Base-by-base conservation (phyloP, 1,140 invertebrate genomes). In the Drepana arcuata region DNA sequence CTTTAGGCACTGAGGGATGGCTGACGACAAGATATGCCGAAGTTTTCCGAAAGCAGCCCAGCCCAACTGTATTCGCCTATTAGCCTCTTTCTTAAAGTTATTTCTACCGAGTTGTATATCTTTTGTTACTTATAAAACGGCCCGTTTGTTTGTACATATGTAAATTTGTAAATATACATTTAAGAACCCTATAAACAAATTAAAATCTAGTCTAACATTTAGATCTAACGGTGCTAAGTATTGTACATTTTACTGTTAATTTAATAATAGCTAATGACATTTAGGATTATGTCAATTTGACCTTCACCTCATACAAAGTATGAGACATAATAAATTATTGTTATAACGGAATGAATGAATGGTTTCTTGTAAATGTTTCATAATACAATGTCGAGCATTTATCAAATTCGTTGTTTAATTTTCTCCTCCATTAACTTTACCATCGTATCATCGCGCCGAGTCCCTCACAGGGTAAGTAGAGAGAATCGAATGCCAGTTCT, bases 361-460 rank as follows among this genome's bases (percentile, higher is more conserved):
- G 69, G 68, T 71, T 80, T 80, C 73, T 73, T 78, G 75, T 80
- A 71, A 81, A 81, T 78, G 75, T 81, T 81, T 81, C 71, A 54
- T 70, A 75, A 74, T 78, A 81, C 47, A 81, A 72, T 75, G 71
- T 81, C 73, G 60, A 78, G 69, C 67, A 75, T 81, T 81, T 69
- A 70, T 68, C 55, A 59, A 56, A 42, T 29, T 33, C 36, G 24
- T 48, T 43, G 52, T 74, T 80, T 73, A 48, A 69, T 69, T 75
- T 38, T 27, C 38, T 11, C 12, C 12, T 34, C 16, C 11, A 30
- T 10, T 3, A 30, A n/a, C n/a, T n/a, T n/a, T n/a, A n/a, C n/a
- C n/a, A n/a, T n/a, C n/a, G n/a, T n/a, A n/a, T n/a, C n/a, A n/a
- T n/a, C n/a, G n/a, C n/a, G n/a, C n/a, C n/a, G n/a, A n/a, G n/a